These are phyloP conservation scores for Silurus aristotelis DNA, from an alignment of 2,797 vertebrate genomes.

Conservation along the genomic window DNA sequence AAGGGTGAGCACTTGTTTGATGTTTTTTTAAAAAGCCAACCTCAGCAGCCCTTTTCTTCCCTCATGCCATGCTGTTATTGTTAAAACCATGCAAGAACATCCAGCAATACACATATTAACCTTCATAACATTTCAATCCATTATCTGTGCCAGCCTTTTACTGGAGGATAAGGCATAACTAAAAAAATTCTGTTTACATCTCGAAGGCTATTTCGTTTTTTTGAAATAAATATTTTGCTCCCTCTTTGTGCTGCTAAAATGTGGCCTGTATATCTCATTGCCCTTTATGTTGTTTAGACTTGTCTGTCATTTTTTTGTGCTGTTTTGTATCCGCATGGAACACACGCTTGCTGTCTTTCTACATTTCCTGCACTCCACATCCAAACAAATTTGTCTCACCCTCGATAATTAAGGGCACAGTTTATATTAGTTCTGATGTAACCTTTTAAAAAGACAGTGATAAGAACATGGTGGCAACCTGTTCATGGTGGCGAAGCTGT, in stretches of 20 bases:
- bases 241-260: constrained; percentile 35
- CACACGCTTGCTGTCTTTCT: constrained; percentile 28
- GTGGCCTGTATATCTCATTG: constrained; percentile 38
- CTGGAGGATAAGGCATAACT: neutral
- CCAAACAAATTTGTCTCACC: constrained; percentile 45
- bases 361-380: constrained; percentile 25
- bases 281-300: constrained; percentile 37
- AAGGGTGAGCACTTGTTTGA: constrained; percentile 91
- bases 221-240: constrained; percentile 6
- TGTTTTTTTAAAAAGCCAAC: constrained; percentile 57
- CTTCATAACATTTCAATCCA: constrained; percentile 17
- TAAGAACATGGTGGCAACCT: constrained; percentile 9
- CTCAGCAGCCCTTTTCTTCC: constrained; percentile 54
- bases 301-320: constrained; percentile 34
- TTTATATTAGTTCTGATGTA: constrained; percentile 27
- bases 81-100: constrained; percentile 35
- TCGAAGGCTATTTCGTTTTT: constrained; percentile 8
- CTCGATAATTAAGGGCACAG: constrained; percentile 34
- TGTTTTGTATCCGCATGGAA: constrained; percentile 23
- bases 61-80: constrained; percentile 28
- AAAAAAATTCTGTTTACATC: neutral
- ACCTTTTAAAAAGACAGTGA: constrained; percentile 1
- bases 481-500: constrained; percentile 19
- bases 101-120: neutral
- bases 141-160: neutral